Evolutionary conservation across 2,113 vertebrate genomes (phyloP), one percentile per base, ranked within the genome.

Genomic region (Hystrix brachyura): DNA sequence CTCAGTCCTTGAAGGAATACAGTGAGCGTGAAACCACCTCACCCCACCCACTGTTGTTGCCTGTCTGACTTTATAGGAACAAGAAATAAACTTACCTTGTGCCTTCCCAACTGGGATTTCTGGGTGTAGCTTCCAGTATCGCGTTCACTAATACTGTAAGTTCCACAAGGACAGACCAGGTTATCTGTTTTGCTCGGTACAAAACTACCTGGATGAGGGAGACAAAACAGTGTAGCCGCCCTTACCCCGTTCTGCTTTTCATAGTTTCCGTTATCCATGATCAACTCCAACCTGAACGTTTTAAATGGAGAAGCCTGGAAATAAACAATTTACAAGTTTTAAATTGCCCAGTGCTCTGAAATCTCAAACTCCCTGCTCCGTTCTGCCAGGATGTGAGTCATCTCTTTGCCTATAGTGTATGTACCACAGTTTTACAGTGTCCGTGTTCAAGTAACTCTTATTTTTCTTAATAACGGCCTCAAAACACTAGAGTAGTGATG

Each of bases 1-100:
- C 34, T 91, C 65, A 53, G 19, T 76, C 7, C 14, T 71, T 96
- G 72, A 79, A 71, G 29, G 76, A 71, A 60, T 34, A 62, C 74
- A 59, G 10, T 29, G 32, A 92, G 59, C 38, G 84, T 34, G 96
- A 69, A 1, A 46, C 4, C 76, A 82, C 18, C 25, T 10, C 69
- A 71, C 69, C 19, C 21, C 62, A 60, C 65, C 8, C 2, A 23
- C 3, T 1, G 27, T 51, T 21, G 1, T 81, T 64, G 23, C 19
- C 27, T 65, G n/a, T 53, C 57, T 96, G 17, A 64, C n/a, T 71
- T 95, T 48, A 71, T 34, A 72, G 29, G 19, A 86, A 23, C 21
- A 82, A 86, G 60, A 97, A 95, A 88, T 85, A 89, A 80, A 48
- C 11, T 17, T 92, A 19, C 57, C 27, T n/a, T 79, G 2, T 93